Conservation (phyloP, 2,113 vertebrate genomes). For the Callaeas wilsoni region DNA sequence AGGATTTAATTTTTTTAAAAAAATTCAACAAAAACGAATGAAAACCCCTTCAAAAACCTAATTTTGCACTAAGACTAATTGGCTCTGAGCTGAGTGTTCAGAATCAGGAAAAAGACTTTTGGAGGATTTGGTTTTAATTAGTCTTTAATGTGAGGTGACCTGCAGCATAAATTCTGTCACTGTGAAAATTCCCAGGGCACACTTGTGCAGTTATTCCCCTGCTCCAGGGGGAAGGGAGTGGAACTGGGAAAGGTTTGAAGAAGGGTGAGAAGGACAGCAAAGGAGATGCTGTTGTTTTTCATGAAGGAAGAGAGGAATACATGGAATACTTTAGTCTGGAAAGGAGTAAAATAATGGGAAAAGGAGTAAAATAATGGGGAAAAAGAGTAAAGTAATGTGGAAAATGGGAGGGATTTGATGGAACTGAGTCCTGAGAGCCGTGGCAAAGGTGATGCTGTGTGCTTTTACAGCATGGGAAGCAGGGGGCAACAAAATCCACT, state of each 20-base stretch:
- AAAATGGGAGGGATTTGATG: neutral
- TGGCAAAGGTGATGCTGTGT: neutral
- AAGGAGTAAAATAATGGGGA: neutral
- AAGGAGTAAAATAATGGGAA: neutral
- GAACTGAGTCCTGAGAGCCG: neutral
- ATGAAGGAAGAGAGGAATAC: neutral
- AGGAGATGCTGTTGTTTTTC: neutral
- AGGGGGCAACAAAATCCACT: conserved; percentile 27
- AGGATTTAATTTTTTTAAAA: neutral
- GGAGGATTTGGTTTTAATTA: neutral
- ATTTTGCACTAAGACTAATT: neutral
- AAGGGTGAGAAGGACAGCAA: neutral
- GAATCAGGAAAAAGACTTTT: neutral
- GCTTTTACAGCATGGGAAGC: neutral
- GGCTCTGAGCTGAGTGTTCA: neutral
- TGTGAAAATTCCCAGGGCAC: neutral
- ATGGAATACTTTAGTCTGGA: neutral
- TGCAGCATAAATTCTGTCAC: neutral
- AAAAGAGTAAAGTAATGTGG: neutral
- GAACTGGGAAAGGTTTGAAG: neutral
- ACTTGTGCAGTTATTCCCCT: neutral
- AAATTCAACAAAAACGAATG: neutral
- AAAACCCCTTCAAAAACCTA: rapidly evolving
- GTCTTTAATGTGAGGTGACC: neutral
- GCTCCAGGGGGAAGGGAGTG: neutral